Conservation (phyloP, 2,888 invertebrate species). For the Macrophya annulata region DNA sequence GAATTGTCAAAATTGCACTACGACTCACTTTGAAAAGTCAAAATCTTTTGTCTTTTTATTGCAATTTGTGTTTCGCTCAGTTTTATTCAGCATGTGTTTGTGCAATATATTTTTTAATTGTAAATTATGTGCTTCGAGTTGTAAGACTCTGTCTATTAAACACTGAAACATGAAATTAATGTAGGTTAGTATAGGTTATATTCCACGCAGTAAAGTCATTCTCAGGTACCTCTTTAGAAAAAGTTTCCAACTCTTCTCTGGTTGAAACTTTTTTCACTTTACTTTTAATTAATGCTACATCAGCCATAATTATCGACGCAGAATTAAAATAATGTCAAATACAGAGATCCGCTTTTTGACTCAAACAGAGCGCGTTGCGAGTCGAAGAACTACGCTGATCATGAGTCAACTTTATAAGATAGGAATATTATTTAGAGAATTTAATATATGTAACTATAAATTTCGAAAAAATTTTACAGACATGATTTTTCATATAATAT, state of each 20-base stretch:
- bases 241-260: constrained; percentile 79
- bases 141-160: constrained; percentile 86
- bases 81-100: constrained; percentile 38
- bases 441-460: not conserved
- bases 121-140: constrained; percentile 89
- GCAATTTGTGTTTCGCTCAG: constrained; percentile 70
- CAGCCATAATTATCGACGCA: constrained; percentile 28
- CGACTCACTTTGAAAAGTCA: constrained; percentile 68
- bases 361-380: constrained; percentile 39
- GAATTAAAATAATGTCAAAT: constrained; percentile 9
- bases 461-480: not conserved
- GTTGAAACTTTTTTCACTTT: constrained; percentile 73
- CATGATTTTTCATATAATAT: not conserved
- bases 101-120: constrained; percentile 86
- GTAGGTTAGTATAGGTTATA: constrained; percentile 49
- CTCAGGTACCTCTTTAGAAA: constrained; percentile 79
- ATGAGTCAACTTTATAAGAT: not conserved
- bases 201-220: not conserved
- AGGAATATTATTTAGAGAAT: not conserved
- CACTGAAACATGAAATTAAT: constrained; percentile 81
- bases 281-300: constrained; percentile 53
- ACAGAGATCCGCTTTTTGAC: not conserved
- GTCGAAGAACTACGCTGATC: not conserved
- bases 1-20: constrained; percentile 39
- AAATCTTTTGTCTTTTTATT: constrained; percentile 80